Percentiles rank a stretch among this genome's conserved stretches.
phyloP scores from a whole-genome alignment of 2,888 invertebrate genomes.

The Cabera pusaria region DNA sequence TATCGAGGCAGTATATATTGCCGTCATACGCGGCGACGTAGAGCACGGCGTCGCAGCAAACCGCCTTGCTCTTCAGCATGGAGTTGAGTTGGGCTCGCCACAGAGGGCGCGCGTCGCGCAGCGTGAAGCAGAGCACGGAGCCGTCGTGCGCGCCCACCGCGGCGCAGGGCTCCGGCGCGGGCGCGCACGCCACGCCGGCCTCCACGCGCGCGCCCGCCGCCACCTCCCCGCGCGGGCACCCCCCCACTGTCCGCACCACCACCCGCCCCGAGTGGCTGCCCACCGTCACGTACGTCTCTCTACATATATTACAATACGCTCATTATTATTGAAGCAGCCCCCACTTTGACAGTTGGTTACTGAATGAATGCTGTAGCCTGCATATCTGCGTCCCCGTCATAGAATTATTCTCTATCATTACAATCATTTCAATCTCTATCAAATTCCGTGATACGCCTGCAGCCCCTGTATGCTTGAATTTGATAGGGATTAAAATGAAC shows the following conservation, averaged over 20 bases:
- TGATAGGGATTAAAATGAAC: too few species aligned
- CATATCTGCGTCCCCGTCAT: too few species aligned
- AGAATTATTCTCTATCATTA: too few species aligned
- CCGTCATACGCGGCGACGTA: constrained; percentile 90
- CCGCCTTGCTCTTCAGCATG: constrained; percentile 85
- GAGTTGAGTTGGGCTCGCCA: constrained; percentile 86
- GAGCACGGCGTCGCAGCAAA: constrained; percentile 61
- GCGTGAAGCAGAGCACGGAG: constrained; percentile 85
- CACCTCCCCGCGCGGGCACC: constrained; percentile 71
- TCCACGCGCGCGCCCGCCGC: constrained; percentile 88
- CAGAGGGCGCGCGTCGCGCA: constrained; percentile 74
- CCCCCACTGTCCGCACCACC: constrained; percentile 82
- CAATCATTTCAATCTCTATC: too few species aligned
- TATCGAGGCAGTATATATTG: constrained; percentile 82
- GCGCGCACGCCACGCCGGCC: constrained; percentile 80
- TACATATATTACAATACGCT: too few species aligned
- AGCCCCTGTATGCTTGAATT: too few species aligned
- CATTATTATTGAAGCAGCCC: too few species aligned
- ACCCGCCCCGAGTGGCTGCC: constrained; percentile 88
- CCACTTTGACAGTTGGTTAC: too few species aligned
- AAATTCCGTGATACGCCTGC: too few species aligned
- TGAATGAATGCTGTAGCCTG: too few species aligned
- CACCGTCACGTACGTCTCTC: constrained; percentile 63
- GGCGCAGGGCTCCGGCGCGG: constrained; percentile 56
- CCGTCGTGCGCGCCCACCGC: constrained; percentile 92